Evolutionary conservation across 2,797 vertebrate species (phyloP).

Genomic region (Platyrinchus mystaceus): DNA sequence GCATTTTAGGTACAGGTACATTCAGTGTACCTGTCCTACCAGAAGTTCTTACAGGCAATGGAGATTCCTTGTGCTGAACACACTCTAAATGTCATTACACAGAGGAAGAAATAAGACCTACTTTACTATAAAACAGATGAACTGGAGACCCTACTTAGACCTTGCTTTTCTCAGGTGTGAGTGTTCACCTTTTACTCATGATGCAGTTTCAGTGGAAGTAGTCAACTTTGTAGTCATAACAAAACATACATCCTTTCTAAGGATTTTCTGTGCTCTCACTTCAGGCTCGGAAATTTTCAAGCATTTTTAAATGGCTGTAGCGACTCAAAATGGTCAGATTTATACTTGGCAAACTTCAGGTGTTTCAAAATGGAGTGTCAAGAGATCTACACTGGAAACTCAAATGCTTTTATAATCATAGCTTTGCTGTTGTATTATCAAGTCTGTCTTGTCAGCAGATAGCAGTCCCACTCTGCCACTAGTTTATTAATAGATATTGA

Average conservation of each 20-base stretch:
- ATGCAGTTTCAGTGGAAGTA: background rate
- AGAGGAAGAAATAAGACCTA: background rate
- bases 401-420: slow-evolving; percentile 52
- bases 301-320: background rate
- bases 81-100: background rate
- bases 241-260: background rate
- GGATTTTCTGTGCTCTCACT: background rate
- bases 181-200: background rate
- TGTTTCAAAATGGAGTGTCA: slow-evolving; percentile 27
- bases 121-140: background rate
- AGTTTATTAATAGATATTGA: slow-evolving; percentile 76
- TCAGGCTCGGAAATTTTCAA: background rate
- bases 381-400: slow-evolving; percentile 30
- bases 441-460: slow-evolving; percentile 71
- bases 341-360: background rate
- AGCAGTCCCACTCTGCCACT: slow-evolving; percentile 64
- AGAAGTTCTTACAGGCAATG: background rate
- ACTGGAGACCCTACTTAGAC: background rate
- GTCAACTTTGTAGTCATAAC: background rate
- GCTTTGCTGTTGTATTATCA: slow-evolving; percentile 66
- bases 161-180: background rate
- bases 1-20: background rate
- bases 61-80: background rate
- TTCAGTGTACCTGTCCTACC: background rate
- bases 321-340: background rate